A percentile compares a stretch with the other conserved stretches of the same genome.
Conservation (phyloP, 1,140 invertebrate genomes). For the Zeugodacus cucurbitae region DNA sequence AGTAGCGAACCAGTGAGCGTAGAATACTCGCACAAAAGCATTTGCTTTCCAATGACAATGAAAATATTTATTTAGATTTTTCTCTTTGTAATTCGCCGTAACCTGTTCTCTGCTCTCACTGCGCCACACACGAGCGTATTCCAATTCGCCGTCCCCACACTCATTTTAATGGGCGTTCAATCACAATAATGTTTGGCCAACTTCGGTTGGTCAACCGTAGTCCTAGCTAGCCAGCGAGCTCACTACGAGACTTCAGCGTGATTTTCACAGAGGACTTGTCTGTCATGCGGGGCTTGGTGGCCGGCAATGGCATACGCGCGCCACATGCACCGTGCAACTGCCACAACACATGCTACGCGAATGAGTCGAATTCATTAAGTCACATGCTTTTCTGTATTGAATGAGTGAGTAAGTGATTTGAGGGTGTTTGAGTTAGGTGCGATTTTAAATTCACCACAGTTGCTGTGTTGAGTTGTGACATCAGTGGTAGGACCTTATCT, state of each 20-base stretch:
- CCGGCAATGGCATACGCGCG: background rate
- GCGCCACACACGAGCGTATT: background rate
- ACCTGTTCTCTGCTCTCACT: background rate
- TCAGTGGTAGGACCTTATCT: too few relatives aligned
- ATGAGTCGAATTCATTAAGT: background rate
- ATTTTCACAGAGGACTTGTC: background rate
- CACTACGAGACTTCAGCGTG: background rate
- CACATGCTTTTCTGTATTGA: background rate
- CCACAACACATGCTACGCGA: background rate
- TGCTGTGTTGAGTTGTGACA: background rate
- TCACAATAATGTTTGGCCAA: background rate
- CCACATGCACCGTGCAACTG: background rate
- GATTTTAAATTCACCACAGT: background rate
- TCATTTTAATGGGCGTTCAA: background rate
- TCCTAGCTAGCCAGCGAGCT: too few relatives aligned
- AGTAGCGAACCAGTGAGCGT: background rate
- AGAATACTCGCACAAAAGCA: background rate
- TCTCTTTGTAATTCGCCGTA: background rate
- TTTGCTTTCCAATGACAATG: constrained; percentile 22
- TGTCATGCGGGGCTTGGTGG: background rate
- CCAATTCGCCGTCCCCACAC: background rate
- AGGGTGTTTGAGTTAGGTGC: background rate
- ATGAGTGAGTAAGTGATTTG: background rate
- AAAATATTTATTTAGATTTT: background rate
- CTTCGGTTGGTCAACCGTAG: background rate